Evolutionary conservation across 2,888 invertebrate genomes (phyloP), one percentile per base, ranked within the genome.

Genomic region (Lysandra coridon): DNA sequence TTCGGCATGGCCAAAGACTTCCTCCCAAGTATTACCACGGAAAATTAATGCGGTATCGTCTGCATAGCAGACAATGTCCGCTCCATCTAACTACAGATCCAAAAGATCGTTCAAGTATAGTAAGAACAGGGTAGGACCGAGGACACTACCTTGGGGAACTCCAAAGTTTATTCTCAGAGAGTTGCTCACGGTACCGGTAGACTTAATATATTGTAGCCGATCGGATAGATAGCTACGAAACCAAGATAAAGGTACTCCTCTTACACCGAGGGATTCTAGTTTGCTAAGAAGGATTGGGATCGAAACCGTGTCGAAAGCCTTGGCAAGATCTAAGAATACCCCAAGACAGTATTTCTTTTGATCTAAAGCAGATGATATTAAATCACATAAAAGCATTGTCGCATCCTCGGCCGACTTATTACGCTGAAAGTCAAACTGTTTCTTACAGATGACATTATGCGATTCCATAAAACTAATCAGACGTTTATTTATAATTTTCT

Each of bases 1-100:
- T 33, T 37, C 37, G 5, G 73, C 73, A 10, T 33, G 1, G 10
- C 40, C 33, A 30, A 30, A 33, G 33, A 73, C 37, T 10, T 10
- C 33, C 3, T 73, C 73, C 73, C 73, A 73, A 6, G 73, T 7
- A 4, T 5, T 12, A 73, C 73, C 73, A 33, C 30, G 33, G 40
- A 73, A 73, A 12, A 73, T 37, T 73, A 73, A 30, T 6, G 73
- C 73, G 17, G 73, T 73, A 73, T 73, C 73, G 12, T 73, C 73
- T 73, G 73, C 73, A 37, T 40, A 44, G 44, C n/a, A n/a, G n/a
- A n/a, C n/a, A n/a, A n/a, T n/a, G n/a, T n/a, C n/a, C n/a, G n/a
- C n/a, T n/a, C n/a, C n/a, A n/a, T n/a, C 6, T 44, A 44, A 44
- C 53, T 57, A 14, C 53, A 57, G 53, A 14, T 57, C 53, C 53